Base-by-base conservation (phyloP, 92 coral and sea anemone species). In the Phymanthus crucifer region DNA sequence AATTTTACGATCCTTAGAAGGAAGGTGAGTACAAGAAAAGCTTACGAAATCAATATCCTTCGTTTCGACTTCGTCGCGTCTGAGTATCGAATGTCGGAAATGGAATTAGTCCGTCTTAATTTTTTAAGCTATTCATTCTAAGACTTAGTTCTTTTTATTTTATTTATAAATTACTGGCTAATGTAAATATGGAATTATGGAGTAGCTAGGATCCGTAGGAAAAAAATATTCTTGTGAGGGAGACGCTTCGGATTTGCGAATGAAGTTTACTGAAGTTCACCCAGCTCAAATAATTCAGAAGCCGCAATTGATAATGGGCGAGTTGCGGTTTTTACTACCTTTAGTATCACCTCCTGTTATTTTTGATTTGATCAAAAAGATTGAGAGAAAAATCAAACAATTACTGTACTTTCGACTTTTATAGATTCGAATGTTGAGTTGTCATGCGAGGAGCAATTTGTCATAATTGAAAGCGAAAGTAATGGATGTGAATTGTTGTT, bases 1-100 rank as follows among this genome's bases (percentile, higher is more conserved):
- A 87, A 82, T 73, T 93, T 95, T 76, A 81, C 90, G 1, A 16
- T 95, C 36, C 91, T 91, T 80, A 87, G 79, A 72, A 78, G 92
- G 68, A 95, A 95, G 95, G 98, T 95, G 87, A 48, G 82, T 27
- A 4, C 19, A 12, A 54, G 29, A 3, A n/a, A n/a, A n/a, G n/a
- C n/a, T n/a, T n/a, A n/a, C n/a, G 16, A 17, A 2, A 45, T 11
- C 50, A 17, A 45, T 54, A 54, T 19, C 19, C n/a, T 11, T 54
- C 64, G 24, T 19, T 8, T 54, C 24, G 74, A 17, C 21, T 71
- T 40, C 17, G 8, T 19, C 26, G 5, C 29, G 68, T 61, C n/a
- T 27, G 19, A 24, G 68, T 61, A 24, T 61, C 31, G 64, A 54
- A 54, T 54, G 64, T 54, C 27, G 26, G 27, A 54, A 54, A 54